Evolutionary conservation across 2,888 invertebrate species (phyloP).

Genomic region (Psococerastis gibbosa): DNA sequence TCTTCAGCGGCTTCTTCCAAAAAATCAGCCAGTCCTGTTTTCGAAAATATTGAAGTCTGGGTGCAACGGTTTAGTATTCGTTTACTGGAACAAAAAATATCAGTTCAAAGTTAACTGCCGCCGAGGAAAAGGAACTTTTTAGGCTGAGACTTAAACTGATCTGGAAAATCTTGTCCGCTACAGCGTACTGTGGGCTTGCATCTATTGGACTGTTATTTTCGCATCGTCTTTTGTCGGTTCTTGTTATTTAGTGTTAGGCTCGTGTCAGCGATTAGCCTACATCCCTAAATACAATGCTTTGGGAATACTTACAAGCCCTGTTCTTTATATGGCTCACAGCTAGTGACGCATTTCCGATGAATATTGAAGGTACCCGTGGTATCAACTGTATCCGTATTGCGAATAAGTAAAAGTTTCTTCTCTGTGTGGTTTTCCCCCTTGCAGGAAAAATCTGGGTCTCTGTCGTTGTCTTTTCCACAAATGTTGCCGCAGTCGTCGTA

Average conservation of each 20-base stretch:
- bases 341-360: constrained; percentile 23
- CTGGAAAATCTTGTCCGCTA: no score
- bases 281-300: constrained; percentile 6
- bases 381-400: constrained; percentile 18
- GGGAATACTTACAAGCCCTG: constrained; percentile 23
- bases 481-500: constrained; percentile 43
- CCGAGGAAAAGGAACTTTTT: no score
- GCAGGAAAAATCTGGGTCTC: constrained; percentile 24
- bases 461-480: constrained; percentile 33
- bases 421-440: constrained; percentile 27
- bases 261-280: background rate
- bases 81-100: constrained; percentile 25
- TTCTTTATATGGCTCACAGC: no score
- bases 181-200: no score
- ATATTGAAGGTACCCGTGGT: constrained; percentile 18
- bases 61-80: constrained; percentile 34
- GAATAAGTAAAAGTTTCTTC: constrained; percentile 23
- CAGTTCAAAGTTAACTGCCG: no score
- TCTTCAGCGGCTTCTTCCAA: constrained; percentile 40
- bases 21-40: constrained; percentile 31
- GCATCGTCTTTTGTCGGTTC: background rate
- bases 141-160: no score
- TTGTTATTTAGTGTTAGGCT: background rate
- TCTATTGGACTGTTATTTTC: background rate
- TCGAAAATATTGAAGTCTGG: constrained; percentile 29